phyloP scores from a whole-genome alignment of 1,140 invertebrate genomes.

The Lethocerus indicus region DNA sequence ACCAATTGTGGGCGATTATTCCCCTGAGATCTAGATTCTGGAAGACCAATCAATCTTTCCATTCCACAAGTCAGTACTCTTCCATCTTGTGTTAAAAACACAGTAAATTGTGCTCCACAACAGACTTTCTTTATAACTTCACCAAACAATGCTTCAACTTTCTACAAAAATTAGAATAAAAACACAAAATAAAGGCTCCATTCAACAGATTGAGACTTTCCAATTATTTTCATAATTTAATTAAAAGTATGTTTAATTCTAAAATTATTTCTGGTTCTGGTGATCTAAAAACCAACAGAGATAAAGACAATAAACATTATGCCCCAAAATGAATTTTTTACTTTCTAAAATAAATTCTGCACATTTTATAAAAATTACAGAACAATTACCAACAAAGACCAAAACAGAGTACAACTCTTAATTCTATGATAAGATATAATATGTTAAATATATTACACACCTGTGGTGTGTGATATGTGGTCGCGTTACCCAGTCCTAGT shows the following conservation, averaged over 20 bases:
- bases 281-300: neutral
- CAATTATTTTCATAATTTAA: neutral
- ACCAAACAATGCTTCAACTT: slow-evolving; percentile 35
- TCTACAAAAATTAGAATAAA: slow-evolving; percentile 20
- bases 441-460: slow-evolving; percentile 16
- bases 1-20: slow-evolving; percentile 28
- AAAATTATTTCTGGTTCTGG: no score
- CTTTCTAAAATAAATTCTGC: neutral
- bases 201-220: neutral
- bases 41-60: slow-evolving; percentile 39
- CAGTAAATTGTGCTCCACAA: slow-evolving; percentile 44
- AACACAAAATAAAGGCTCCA: no score
- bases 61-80: slow-evolving; percentile 41
- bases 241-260: neutral
- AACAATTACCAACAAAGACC: no score
- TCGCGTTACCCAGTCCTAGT: slow-evolving; percentile 37
- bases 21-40: slow-evolving; percentile 25
- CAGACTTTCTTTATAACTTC: slow-evolving; percentile 38
- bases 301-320: neutral
- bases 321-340: neutral
- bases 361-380: no score
- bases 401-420: no score
- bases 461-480: slow-evolving; percentile 33
- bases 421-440: no score
- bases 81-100: slow-evolving; percentile 42